A percentile compares a stretch with the other conserved stretches of the same genome.
These are phyloP conservation scores for Melanotaenia pygmaea DNA, from an alignment of 2,797 vertebrate genomes.

Conservation along the genomic window DNA sequence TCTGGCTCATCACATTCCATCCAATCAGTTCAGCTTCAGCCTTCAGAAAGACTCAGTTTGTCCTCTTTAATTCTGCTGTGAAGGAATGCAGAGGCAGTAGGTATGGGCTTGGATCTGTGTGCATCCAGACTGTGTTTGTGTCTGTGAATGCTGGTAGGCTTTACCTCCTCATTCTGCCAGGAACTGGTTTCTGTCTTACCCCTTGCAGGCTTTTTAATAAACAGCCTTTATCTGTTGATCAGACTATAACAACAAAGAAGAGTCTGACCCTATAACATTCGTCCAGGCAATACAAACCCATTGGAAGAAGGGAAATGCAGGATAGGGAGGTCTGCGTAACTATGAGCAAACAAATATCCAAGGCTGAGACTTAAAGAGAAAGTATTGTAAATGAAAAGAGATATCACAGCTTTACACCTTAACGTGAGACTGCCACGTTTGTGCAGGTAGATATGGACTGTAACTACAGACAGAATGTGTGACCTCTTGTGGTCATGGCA, in stretches of 20 bases:
- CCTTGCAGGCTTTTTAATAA: slow-evolving; percentile 65
- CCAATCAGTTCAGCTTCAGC: too few species aligned
- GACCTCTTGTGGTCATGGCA: too few species aligned
- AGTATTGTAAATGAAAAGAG: too few species aligned
- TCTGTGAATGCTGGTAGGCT: slow-evolving; percentile 19
- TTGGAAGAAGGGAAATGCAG: not conserved
- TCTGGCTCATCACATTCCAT: too few species aligned
- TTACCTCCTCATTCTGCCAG: slow-evolving; percentile 18
- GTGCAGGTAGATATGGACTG: too few species aligned
- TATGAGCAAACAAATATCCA: too few species aligned
- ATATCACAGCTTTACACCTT: too few species aligned
- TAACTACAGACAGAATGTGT: too few species aligned
- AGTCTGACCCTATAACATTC: not conserved
- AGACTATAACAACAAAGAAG: slow-evolving; percentile 44
- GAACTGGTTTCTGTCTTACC: slow-evolving; percentile 14
- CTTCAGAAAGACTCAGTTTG: not conserved
- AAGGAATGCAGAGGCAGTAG: slow-evolving; percentile 48
- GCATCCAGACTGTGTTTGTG: slow-evolving; percentile 7
- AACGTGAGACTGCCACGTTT: too few species aligned
- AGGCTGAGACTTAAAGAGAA: too few species aligned
- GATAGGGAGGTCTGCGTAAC: too few species aligned
- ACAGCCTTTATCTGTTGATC: slow-evolving; percentile 57
- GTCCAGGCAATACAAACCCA: slow-evolving; percentile 42
- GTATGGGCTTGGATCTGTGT: not conserved
- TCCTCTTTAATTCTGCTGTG: slow-evolving; percentile 40